A percentile compares a stretch with the other conserved stretches of the same genome.
Evolutionary conservation across 1,140 invertebrate genomes (phyloP).

Genomic region (Trichoplusia ni): DNA sequence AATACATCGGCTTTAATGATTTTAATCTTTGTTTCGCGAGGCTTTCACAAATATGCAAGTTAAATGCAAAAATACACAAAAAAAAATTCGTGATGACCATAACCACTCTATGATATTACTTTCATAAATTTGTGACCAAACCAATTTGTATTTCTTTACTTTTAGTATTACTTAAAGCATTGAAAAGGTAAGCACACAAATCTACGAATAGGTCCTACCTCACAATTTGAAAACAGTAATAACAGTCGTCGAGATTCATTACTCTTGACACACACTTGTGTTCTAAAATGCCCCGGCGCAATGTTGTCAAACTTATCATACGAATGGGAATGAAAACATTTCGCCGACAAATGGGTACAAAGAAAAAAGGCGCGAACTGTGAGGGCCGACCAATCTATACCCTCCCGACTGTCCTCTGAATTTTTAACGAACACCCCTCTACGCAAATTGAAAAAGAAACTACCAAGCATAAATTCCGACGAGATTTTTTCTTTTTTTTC

Average conservation of each 20-base stretch:
- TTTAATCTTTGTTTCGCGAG: too few relatives aligned
- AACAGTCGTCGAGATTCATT: too few relatives aligned
- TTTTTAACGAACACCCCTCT: constrained; percentile 52
- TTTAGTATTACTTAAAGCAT: too few relatives aligned
- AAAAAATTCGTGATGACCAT: too few relatives aligned
- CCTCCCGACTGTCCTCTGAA: constrained; percentile 35
- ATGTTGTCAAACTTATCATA: constrained; percentile 10
- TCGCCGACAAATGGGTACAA: constrained; percentile 12
- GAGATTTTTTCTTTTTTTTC: constrained; percentile 40
- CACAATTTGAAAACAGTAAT: not conserved
- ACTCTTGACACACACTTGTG: not conserved
- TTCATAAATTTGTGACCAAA: too few relatives aligned
- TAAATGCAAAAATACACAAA: too few relatives aligned
- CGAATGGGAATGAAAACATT: constrained; percentile 28
- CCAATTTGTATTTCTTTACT: too few relatives aligned
- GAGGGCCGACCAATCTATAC: constrained; percentile 26
- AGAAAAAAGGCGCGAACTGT: not conserved
- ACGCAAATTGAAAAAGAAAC: constrained; percentile 51
- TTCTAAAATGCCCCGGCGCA: not conserved
- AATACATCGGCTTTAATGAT: too few relatives aligned
- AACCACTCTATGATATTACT: too few relatives aligned
- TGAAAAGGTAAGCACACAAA: too few relatives aligned
- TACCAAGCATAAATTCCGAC: constrained; percentile 43
- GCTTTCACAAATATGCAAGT: too few relatives aligned
- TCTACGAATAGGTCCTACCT: too few relatives aligned